These are phyloP conservation scores for Chondrilla cf. caribensis DNA, from an alignment of 37 sponge, comb jelly and placozoan species.

Conservation along the genomic window DNA sequence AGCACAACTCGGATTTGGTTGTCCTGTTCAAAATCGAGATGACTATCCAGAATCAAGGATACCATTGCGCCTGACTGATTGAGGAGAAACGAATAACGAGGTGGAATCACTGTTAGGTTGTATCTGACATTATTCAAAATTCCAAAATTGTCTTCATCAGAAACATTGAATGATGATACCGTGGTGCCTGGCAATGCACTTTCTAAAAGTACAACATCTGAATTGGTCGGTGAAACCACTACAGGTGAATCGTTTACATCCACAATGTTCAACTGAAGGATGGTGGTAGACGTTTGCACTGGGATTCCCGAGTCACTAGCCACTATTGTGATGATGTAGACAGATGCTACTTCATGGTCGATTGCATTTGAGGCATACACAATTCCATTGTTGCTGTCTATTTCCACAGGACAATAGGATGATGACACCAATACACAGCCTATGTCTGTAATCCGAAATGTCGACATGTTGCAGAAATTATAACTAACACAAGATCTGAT, in stretches of 20 bases:
- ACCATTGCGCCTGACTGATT: background rate
- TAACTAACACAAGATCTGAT: background rate
- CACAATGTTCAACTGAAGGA: background rate
- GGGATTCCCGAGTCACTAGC: background rate
- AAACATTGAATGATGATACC: background rate
- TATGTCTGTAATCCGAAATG: too few relatives aligned
- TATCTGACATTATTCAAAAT: background rate
- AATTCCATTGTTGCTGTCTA: background rate
- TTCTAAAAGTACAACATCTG: background rate
- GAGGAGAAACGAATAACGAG: background rate
- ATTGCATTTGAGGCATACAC: background rate
- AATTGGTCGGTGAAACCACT: background rate
- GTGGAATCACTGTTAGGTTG: background rate
- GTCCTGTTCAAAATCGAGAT: background rate
- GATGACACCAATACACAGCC: too few relatives aligned
- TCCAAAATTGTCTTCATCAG: slow-evolving; percentile 6
- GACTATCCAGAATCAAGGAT: background rate
- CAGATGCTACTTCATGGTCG: background rate
- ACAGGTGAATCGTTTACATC: slow-evolving; percentile 16
- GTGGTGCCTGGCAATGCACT: background rate
- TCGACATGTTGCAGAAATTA: background rate
- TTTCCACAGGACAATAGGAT: background rate
- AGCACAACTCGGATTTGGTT: background rate
- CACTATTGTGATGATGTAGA: background rate
- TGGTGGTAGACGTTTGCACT: background rate